Percentiles rank a stretch among this genome's conserved stretches.
phyloP scores from a whole-genome alignment of 2,113 vertebrate genomes.

The Oxygymnocypris stewartii region DNA sequence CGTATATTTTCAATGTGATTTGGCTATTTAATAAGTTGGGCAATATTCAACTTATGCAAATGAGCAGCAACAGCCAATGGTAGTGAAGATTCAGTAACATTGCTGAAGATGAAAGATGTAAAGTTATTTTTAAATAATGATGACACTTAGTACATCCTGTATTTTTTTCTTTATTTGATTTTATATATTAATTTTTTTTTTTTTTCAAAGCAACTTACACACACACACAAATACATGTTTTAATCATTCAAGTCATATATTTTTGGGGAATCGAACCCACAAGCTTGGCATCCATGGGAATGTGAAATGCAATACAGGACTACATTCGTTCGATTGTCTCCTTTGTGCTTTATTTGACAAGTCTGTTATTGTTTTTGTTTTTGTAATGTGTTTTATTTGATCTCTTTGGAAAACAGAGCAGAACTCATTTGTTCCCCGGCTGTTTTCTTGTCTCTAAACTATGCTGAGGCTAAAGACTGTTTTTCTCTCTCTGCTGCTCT shows the following conservation, averaged over 20 bases:
- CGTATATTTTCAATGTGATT: not conserved
- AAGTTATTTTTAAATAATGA: conserved; percentile 4
- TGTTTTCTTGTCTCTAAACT: conserved; percentile 48
- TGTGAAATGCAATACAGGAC: not conserved
- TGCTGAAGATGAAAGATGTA: not conserved
- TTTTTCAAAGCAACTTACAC: too few relatives aligned
- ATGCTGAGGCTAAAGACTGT: conserved; percentile 32
- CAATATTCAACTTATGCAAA: not conserved
- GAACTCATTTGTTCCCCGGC: conserved; percentile 47
- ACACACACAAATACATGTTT: too few relatives aligned
- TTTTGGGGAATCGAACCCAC: not conserved
- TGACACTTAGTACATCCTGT: not conserved
- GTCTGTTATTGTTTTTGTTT: conserved; percentile 17
- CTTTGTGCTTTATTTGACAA: conserved; percentile 7
- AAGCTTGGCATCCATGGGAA: not conserved
- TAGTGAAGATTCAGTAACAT: not conserved
- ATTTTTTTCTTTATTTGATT: not conserved
- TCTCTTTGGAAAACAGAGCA: conserved; percentile 57
- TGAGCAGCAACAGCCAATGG: not conserved
- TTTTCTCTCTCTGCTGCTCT: conserved; percentile 27
- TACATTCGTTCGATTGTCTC: not conserved
- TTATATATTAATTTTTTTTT: too few relatives aligned
- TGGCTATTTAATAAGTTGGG: not conserved
- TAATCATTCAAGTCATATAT: not conserved
- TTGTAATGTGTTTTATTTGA: conserved; percentile 52